Percentiles rank a stretch among this genome's conserved stretches.
Evolutionary conservation across 2,888 invertebrate species (phyloP).

Genomic region (Pammene aurita): DNA sequence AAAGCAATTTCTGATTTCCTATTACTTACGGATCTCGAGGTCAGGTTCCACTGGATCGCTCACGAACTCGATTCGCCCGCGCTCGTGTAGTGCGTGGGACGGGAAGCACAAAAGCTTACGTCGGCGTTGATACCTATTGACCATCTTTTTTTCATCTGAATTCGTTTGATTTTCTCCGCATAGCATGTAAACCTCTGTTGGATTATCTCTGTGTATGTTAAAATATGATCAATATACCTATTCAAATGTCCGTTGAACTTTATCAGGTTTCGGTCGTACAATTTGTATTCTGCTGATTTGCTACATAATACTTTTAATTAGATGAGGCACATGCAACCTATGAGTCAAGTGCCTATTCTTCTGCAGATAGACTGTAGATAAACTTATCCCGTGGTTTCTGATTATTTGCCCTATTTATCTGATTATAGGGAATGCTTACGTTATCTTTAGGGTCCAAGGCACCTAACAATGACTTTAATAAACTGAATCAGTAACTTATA

Average conservation of each 20-base stretch:
- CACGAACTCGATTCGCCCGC: not conserved
- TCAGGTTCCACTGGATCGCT: not conserved
- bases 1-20: not conserved
- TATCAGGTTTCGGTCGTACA: not conserved
- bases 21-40: not conserved
- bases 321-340: no score
- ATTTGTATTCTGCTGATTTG: no score
- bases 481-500: not conserved
- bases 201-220: constrained; percentile 4
- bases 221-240: not conserved
- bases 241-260: not conserved
- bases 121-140: constrained; percentile 21
- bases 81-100: not conserved
- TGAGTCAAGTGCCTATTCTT: no score
- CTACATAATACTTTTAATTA: no score
- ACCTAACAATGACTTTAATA: not conserved
- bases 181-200: constrained; percentile 7
- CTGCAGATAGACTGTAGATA: no score
- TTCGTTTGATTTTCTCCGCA: constrained; percentile 20
- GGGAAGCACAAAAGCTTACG: constrained; percentile 17
- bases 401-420: not conserved
- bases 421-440: no score
- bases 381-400: no score
- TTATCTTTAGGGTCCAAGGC: no score
- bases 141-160: constrained; percentile 22